These are phyloP conservation scores for Muscicapa adusta DNA, from an alignment of 2,113 vertebrate species.

Conservation along the genomic window DNA sequence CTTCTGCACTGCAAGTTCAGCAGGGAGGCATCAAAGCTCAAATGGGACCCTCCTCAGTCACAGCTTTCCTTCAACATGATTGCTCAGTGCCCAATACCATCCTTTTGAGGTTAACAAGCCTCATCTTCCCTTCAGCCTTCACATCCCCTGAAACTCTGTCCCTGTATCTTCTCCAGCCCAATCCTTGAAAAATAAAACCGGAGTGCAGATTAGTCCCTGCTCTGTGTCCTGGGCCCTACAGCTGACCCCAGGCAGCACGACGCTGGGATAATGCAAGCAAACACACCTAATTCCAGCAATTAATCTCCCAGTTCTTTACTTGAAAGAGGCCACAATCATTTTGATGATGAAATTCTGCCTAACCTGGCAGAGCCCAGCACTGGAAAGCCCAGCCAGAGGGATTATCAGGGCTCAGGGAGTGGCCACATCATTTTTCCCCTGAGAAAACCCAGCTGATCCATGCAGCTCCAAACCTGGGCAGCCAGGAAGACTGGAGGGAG, in stretches of 20 bases:
- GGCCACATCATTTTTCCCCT: background rate
- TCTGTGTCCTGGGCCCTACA: background rate
- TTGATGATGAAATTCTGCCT: background rate
- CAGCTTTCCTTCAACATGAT: background rate
- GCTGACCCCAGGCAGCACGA: background rate
- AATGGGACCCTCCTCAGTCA: background rate
- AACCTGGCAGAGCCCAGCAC: background rate
- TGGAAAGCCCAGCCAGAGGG: background rate
- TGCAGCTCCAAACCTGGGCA: background rate
- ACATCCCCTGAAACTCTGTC: background rate
- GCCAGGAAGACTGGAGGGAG: background rate
- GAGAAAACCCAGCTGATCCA: background rate
- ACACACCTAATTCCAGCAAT: background rate
- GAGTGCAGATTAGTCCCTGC: background rate
- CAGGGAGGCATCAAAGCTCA: background rate
- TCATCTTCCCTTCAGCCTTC: background rate
- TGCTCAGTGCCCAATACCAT: fast-evolving
- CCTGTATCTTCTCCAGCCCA: background rate
- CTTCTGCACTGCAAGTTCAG: background rate
- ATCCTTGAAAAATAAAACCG: background rate
- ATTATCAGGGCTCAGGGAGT: slow-evolving; percentile 42
- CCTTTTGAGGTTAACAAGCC: background rate
- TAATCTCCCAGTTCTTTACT: background rate
- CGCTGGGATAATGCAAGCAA: background rate
- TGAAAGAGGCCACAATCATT: background rate